These are phyloP conservation scores for Anguilla rostrata DNA, from an alignment of 2,113 vertebrate genomes.

Conservation along the genomic window DNA sequence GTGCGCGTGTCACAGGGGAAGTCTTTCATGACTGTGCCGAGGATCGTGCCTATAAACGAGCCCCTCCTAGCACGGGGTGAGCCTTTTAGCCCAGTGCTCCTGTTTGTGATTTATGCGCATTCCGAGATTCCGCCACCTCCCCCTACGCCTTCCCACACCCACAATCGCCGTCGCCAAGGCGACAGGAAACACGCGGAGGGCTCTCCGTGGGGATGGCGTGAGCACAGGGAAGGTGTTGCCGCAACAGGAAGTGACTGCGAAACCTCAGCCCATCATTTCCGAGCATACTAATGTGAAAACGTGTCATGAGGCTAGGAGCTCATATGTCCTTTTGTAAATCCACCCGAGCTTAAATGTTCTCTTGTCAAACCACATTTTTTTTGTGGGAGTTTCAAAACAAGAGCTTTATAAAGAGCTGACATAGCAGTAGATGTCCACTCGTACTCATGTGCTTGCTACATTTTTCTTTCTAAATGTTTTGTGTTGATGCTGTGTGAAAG, in stretches of 20 bases:
- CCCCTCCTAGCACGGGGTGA: slow-evolving; percentile 59
- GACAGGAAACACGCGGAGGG: slow-evolving; percentile 66
- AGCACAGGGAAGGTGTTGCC: slow-evolving; percentile 46
- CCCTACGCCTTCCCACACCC: slow-evolving; percentile 57
- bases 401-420: not conserved
- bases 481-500: not conserved
- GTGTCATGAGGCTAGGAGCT: not conserved
- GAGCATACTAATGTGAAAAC: not conserved
- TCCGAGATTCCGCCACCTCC: slow-evolving; percentile 49
- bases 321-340: not conserved
- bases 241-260: slow-evolving; percentile 2
- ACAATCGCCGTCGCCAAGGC: slow-evolving; percentile 62
- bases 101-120: slow-evolving; percentile 52
- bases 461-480: not conserved
- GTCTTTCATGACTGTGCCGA: slow-evolving; percentile 46
- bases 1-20: slow-evolving; percentile 53
- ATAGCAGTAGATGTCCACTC: not conserved
- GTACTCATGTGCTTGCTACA: not conserved
- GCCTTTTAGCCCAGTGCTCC: slow-evolving; percentile 51
- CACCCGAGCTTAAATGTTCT: not conserved
- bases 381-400: not conserved
- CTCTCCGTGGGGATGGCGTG: slow-evolving; percentile 57
- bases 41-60: slow-evolving; percentile 54
- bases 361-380: not conserved
- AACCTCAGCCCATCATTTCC: not conserved